Evolutionary conservation across 2,113 vertebrate genomes (phyloP), one percentile per base, ranked within the genome.

Genomic region (Diglossa brunneiventris): DNA sequence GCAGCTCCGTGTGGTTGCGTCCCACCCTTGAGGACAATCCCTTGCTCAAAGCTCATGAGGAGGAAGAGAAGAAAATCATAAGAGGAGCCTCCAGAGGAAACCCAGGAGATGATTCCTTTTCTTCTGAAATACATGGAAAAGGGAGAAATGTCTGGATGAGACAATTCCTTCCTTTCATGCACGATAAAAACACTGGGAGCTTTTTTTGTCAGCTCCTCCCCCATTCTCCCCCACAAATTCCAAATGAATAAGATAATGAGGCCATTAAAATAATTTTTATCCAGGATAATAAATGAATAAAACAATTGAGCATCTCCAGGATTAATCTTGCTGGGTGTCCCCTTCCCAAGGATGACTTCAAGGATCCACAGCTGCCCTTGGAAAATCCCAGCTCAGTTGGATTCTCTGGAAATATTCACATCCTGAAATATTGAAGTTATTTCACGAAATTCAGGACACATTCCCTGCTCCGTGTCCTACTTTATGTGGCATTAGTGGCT

Each of bases 401-500:
- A 64, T 64, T 64, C 46, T 58, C 22, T n/a, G 33, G 16, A 30
- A 91, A 46, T 46, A 46, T 46, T 14, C 73, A 5, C 7, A 13
- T 41, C 74, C 59, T 88, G 63, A 88, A 90, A 93, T 70, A 58
- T 27, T 80, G 31, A 75, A 87, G 31, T 72, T 53, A 74, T 66
- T 73, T 41, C 22, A 74, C 46, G 33, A 78, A 80, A 33, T 26
- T 20, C 82, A 69, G 79, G 70, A 47, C 49, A 37, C 35, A 52
- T 52, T 87, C 58, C 56, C 41, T 66, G 4, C 76, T 66, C 83
- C 4, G 37, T n/a, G 75, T 85, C 85, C 58, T 61, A n/a, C 67
- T 95, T 91, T 52, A 13, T 11, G 85, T 52, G 46, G 46, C 53
- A 22, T 64, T 44, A 64, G 53, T n/a, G 82, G 53, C 14, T 92